These are phyloP conservation scores for Elephantulus edwardii DNA, from an alignment of 2,113 vertebrate species.

Conservation along the genomic window DNA sequence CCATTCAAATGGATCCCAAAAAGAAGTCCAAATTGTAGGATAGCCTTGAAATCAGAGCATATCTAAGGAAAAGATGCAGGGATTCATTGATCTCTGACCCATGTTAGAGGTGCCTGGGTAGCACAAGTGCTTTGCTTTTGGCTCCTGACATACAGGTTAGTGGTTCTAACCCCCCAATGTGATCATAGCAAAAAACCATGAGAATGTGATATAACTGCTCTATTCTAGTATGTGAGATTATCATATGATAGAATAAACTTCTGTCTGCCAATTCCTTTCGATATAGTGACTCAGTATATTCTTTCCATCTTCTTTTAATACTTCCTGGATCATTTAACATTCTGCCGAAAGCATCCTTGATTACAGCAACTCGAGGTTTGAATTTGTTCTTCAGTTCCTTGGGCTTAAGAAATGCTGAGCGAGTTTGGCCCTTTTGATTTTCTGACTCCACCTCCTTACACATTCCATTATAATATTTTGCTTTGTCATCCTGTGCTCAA, in stretches of 20 bases:
- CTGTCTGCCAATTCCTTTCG: no score
- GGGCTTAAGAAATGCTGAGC: no score
- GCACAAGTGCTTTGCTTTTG: neutral
- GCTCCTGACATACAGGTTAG: neutral
- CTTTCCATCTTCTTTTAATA: no score
- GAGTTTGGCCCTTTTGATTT: no score
- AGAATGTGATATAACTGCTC: neutral
- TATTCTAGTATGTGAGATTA: neutral
- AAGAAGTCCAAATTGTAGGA: neutral
- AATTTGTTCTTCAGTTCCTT: no score
- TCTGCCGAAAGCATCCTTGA: no score
- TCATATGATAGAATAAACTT: neutral
- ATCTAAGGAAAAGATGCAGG: neutral
- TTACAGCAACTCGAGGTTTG: no score
- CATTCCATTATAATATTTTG: no score
- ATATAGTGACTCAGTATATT: no score
- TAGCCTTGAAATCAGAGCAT: neutral
- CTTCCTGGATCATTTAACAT: no score
- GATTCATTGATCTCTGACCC: neutral
- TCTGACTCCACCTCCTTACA: no score
- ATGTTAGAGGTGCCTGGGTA: neutral
- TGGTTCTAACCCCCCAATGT: neutral
- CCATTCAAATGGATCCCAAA: neutral
- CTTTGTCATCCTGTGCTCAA: no score
- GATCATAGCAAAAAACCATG: neutral